Conservation (phyloP, 2,888 invertebrate species). For the Balanococcus diminutus region DNA sequence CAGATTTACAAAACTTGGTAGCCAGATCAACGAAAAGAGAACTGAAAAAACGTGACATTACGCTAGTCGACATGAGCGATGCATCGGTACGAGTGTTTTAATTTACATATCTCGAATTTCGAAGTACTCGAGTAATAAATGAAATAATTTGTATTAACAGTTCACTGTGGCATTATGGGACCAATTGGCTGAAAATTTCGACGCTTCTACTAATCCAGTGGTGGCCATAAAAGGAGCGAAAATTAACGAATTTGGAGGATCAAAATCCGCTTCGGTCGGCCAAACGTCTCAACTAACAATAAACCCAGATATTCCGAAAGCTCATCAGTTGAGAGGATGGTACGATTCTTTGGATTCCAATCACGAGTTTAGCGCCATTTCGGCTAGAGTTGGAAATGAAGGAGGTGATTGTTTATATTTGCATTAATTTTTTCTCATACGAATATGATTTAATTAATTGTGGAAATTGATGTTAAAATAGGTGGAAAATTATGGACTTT, state of each 20-base stretch:
- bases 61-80: slow-evolving; percentile 79
- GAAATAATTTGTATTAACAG: slow-evolving; percentile 57
- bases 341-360: slow-evolving; percentile 73
- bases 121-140: neutral
- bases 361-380: slow-evolving; percentile 66
- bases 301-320: slow-evolving; percentile 89
- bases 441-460: neutral
- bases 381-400: slow-evolving; percentile 63
- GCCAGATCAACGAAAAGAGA: slow-evolving; percentile 79
- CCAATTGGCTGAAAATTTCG: slow-evolving; percentile 82
- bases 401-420: slow-evolving; percentile 52
- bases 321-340: slow-evolving; percentile 89
- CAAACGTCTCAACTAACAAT: slow-evolving; percentile 60
- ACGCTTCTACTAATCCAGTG: slow-evolving; percentile 77
- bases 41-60: slow-evolving; percentile 86
- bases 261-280: slow-evolving; percentile 72
- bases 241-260: slow-evolving; percentile 86
- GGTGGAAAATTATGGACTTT: slow-evolving; percentile 72
- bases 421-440: slow-evolving; percentile 3
- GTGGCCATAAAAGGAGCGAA: slow-evolving; percentile 84
- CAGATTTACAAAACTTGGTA: slow-evolving; percentile 75
- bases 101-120: neutral
- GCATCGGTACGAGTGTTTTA: slow-evolving; percentile 52
- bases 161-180: slow-evolving; percentile 87
- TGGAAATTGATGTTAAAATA: neutral